These are phyloP conservation scores for Orthonychiurus folsomi DNA, from an alignment of 2,888 invertebrate genomes.

Conservation along the genomic window DNA sequence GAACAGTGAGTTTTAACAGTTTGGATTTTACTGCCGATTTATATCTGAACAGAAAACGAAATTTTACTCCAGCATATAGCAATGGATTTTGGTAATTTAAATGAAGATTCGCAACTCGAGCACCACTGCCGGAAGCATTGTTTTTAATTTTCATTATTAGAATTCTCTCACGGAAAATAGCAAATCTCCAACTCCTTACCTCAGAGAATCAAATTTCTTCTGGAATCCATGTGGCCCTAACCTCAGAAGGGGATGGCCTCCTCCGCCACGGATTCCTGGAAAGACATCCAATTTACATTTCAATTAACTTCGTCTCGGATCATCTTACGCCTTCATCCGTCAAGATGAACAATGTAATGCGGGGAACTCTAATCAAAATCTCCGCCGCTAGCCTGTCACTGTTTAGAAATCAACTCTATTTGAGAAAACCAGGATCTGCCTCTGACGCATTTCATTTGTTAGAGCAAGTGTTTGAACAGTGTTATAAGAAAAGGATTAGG, in stretches of 20 bases:
- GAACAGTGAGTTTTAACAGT: constrained; percentile 6
- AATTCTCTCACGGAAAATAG: too few species aligned
- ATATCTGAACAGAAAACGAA: neutral
- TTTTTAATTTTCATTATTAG: too few species aligned
- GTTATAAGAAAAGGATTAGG: too few species aligned
- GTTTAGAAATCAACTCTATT: too few species aligned
- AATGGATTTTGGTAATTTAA: too few species aligned
- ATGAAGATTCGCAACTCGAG: too few species aligned
- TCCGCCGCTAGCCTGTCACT: too few species aligned
- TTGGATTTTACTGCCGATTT: neutral
- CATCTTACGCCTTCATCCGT: neutral
- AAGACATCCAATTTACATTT: constrained; percentile 7
- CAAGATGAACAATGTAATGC: neutral
- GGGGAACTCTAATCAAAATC: too few species aligned
- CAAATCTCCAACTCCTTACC: too few species aligned
- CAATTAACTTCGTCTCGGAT: neutral
- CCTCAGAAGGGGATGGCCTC: constrained; percentile 43
- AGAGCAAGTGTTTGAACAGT: neutral
- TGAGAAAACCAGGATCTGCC: neutral
- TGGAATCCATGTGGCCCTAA: constrained; percentile 44
- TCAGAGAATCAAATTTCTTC: constrained; percentile 45
- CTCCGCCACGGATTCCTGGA: constrained; percentile 8
- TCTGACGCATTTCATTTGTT: neutral
- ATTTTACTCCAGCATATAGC: neutral
- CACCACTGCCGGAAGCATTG: too few species aligned